Evolutionary conservation across 2,797 vertebrate genomes (phyloP), one percentile per base, ranked within the genome.

Genomic region (Hozukius guyotensis): DNA sequence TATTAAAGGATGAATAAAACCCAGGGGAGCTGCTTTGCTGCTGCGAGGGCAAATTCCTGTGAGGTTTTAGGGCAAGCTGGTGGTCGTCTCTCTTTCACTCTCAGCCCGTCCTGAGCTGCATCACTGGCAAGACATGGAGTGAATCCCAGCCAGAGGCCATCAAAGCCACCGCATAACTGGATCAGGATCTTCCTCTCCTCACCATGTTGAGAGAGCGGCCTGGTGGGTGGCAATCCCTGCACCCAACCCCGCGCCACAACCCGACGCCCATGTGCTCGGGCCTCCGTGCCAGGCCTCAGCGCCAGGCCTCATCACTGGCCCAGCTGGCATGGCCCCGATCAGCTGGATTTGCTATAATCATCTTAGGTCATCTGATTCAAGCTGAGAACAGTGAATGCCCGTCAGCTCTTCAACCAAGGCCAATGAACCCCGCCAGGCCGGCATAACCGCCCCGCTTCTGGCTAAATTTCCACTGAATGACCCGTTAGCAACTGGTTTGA

Each of bases 271-370:
- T 78, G 72, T 79, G 81, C 88, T 82, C 27, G 42, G 82, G 87
- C 89, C 86, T 89, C 90, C 67, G 56, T 84, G 87, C 89, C 90
- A 90, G 86, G 82, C 80, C 84, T 89, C 77, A 75, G 78, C 4
- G 65, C 82, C 86, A 85, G 81, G 86, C 80, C 83, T 87, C 87
- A 82, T 86, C 82, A 80, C 88, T 80, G 87, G 87, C 80, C 79
- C 91, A 88, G 90, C 93, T 94, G 93, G 90, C 88, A 90, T 61
- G 73, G 81, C 83, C 77, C 86, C 65, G 67, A 90, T 92, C 91
- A 90, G 89, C 87, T 91, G 88, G 90, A 94, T 93, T 93, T 92
- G 84, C 78, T 88, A 81, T 94, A 93, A 93, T 94, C 93, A 91
- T 84, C 90, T 92, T 87, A 88, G 57, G 85, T 88, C 85, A 83